A percentile compares a stretch with the other conserved stretches of the same genome.
Evolutionary conservation across 2,888 invertebrate genomes (phyloP).

Genomic region (Mythimna ferrago): DNA sequence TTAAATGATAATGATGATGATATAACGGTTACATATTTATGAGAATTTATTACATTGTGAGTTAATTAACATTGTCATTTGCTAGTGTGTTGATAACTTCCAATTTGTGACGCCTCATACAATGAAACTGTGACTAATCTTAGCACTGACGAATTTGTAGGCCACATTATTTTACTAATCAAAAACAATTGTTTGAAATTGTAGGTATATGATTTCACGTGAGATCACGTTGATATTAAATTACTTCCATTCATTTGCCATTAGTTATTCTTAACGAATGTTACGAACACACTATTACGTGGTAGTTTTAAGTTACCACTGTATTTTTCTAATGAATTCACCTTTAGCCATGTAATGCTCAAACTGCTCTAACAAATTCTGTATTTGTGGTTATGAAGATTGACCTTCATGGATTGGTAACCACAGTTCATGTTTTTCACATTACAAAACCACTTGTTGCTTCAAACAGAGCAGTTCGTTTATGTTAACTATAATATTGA

Average conservation of each 20-base stretch:
- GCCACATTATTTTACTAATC: conserved; percentile 77
- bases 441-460: neutral
- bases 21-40: conserved; percentile 36
- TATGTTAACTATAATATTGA: neutral
- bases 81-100: conserved; percentile 66
- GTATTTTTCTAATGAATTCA: neutral
- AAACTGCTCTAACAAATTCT: conserved; percentile 7
- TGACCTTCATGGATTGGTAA: conserved; percentile 17
- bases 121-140: conserved; percentile 71
- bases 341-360: neutral
- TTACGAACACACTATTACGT: conserved; percentile 23
- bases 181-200: conserved; percentile 77
- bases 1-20: conserved; percentile 40
- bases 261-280: conserved; percentile 49
- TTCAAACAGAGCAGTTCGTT: neutral
- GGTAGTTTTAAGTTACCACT: neutral
- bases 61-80: conserved; percentile 57
- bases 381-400: conserved; percentile 1
- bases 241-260: conserved; percentile 45
- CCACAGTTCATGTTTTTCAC: neutral
- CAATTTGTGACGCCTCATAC: conserved; percentile 70
- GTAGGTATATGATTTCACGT: conserved; percentile 65
- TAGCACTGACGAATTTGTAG: conserved; percentile 74
- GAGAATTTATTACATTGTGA: conserved; percentile 43
- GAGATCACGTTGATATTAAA: conserved; percentile 69